Conservation (phyloP, 1,140 invertebrate species). For the Tetragnatha versicolor region DNA sequence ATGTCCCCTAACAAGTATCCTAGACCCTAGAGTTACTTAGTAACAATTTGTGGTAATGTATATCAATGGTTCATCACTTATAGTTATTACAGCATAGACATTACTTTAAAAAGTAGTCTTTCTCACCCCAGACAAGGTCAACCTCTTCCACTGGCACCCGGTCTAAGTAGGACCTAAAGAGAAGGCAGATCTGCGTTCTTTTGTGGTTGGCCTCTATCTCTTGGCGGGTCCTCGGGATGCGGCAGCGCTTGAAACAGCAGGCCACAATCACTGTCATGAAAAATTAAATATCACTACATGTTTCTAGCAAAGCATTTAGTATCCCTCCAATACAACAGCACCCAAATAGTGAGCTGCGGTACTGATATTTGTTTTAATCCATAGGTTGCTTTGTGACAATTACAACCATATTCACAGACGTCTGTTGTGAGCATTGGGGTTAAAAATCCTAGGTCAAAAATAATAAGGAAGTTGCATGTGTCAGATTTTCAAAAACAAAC, state of each 20-base stretch:
- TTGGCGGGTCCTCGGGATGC: constrained; percentile 88
- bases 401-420: too few species aligned
- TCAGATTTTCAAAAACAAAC: too few species aligned
- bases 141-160: constrained; percentile 80
- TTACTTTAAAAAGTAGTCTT: background rate
- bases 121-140: constrained; percentile 35
- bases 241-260: constrained; percentile 84
- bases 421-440: too few species aligned
- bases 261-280: constrained; percentile 72
- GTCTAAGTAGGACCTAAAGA: constrained; percentile 80
- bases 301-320: too few species aligned
- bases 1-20: background rate
- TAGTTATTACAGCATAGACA: background rate
- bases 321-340: too few species aligned
- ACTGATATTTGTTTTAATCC: too few species aligned
- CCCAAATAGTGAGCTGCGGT: too few species aligned
- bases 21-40: background rate
- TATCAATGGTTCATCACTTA: too few species aligned
- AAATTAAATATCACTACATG: too few species aligned
- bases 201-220: constrained; percentile 91
- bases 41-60: background rate
- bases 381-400: too few species aligned
- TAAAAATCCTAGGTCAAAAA: too few species aligned
- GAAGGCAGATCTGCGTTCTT: constrained; percentile 79
- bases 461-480: too few species aligned